Evolutionary conservation across 2,888 invertebrate genomes (phyloP).

Genomic region (Archips xylosteana): DNA sequence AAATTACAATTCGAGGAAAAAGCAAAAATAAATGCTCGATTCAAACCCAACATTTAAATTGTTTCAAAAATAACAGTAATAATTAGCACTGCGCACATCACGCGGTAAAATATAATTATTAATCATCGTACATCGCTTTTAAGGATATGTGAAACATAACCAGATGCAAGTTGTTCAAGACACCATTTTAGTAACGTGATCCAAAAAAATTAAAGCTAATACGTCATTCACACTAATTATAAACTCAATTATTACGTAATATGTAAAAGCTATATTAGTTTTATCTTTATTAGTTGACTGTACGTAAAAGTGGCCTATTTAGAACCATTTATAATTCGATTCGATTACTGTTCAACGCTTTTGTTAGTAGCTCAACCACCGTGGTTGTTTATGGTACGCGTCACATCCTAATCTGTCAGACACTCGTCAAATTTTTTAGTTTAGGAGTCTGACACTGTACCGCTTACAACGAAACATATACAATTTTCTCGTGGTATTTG

Average conservation of each 20-base stretch:
- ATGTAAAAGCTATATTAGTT: too few relatives aligned
- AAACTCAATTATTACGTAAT: too few relatives aligned
- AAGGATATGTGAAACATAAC: neutral
- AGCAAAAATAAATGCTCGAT: neutral
- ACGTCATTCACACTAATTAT: too few relatives aligned
- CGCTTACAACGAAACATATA: neutral
- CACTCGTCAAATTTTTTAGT: too few relatives aligned
- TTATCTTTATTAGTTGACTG: too few relatives aligned
- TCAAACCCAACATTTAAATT: too few relatives aligned
- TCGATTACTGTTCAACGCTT: neutral
- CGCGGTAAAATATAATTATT: neutral
- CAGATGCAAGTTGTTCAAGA: neutral
- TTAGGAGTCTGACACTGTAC: neutral
- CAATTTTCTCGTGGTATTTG: neutral
- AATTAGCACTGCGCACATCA: too few relatives aligned
- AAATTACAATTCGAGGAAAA: neutral
- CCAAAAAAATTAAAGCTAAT: neutral
- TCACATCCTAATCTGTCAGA: too few relatives aligned
- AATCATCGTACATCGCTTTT: neutral
- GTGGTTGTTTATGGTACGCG: constrained; percentile 2
- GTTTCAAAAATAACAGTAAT: too few relatives aligned
- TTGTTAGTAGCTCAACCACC: neutral
- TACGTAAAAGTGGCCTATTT: neutral
- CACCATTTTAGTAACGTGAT: neutral
- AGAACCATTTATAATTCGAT: neutral